phyloP scores from a whole-genome alignment of 2,888 invertebrate genomes.

The Philaethria dido region DNA sequence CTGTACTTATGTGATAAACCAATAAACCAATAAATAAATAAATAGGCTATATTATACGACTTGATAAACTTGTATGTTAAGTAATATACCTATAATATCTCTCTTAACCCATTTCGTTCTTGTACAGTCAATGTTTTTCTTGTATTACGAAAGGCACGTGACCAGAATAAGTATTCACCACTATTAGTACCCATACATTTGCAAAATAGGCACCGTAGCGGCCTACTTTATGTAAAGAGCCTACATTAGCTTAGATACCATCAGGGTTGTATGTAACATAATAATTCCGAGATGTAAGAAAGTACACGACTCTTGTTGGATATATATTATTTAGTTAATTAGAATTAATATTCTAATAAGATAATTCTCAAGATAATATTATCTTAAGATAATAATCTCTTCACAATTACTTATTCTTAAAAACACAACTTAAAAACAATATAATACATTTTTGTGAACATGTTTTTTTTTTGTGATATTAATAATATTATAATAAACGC shows the following conservation, averaged over 20 bases:
- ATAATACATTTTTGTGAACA: too few relatives aligned
- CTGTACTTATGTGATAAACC: too few relatives aligned
- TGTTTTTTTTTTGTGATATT: too few relatives aligned
- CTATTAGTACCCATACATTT: constrained; percentile 46
- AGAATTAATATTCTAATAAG: too few relatives aligned
- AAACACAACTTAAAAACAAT: too few relatives aligned
- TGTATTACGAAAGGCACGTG: constrained; percentile 70
- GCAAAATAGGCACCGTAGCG: constrained; percentile 42
- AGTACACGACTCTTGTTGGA: neutral
- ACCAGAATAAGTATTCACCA: constrained; percentile 55
- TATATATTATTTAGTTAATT: constrained; percentile 15
- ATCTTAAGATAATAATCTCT: neutral
- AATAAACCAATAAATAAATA: too few relatives aligned
- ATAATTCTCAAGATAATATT: neutral
- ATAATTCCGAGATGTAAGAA: constrained; percentile 33
- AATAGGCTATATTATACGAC: too few relatives aligned
- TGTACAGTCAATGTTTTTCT: constrained; percentile 71
- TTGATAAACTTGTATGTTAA: constrained; percentile 13
- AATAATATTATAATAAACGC: too few relatives aligned
- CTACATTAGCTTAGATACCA: constrained; percentile 43
- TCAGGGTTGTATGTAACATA: constrained; percentile 40
- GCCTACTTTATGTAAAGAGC: constrained; percentile 44
- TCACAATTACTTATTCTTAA: too few relatives aligned
- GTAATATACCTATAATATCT: constrained; percentile 54
- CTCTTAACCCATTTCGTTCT: constrained; percentile 63